Evolutionary conservation across 2,888 invertebrate species (phyloP).

Genomic region (Clivina fossor): DNA sequence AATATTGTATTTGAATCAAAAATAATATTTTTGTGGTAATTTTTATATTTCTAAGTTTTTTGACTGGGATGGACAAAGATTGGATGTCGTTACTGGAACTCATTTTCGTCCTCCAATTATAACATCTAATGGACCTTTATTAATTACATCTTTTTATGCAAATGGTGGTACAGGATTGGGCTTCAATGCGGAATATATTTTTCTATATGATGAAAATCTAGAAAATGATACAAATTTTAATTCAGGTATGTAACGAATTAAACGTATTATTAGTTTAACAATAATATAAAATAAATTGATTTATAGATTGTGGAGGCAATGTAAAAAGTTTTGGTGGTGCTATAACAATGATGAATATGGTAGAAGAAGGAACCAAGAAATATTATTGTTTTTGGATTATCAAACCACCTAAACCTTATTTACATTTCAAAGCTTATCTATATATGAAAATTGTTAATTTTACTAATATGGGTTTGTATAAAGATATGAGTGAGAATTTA

Average conservation of each 20-base stretch:
- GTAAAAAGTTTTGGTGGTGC: slow-evolving; percentile 71
- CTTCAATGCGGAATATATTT: slow-evolving; percentile 64
- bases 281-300: not conserved
- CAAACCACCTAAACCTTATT: slow-evolving; percentile 63
- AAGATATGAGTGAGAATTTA: no score
- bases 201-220: slow-evolving; percentile 46
- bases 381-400: slow-evolving; percentile 75
- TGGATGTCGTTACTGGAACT: slow-evolving; percentile 66
- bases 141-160: slow-evolving; percentile 68
- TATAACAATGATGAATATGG: slow-evolving; percentile 77
- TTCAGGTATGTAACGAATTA: slow-evolving; percentile 11
- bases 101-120: slow-evolving; percentile 70
- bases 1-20: not conserved
- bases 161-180: slow-evolving; percentile 69
- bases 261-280: not conserved
- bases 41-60: slow-evolving; percentile 57
- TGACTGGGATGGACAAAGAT: slow-evolving; percentile 66
- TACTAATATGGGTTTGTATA: slow-evolving; percentile 57
- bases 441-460: slow-evolving; percentile 63
- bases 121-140: slow-evolving; percentile 63
- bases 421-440: slow-evolving; percentile 68
- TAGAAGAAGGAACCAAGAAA: slow-evolving; percentile 58
- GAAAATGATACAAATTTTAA: slow-evolving; percentile 48
- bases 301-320: slow-evolving; percentile 68
- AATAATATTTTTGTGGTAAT: slow-evolving; percentile 1